phyloP scores from a whole-genome alignment of 2,888 invertebrate species.

The Pterostichus madidus region DNA sequence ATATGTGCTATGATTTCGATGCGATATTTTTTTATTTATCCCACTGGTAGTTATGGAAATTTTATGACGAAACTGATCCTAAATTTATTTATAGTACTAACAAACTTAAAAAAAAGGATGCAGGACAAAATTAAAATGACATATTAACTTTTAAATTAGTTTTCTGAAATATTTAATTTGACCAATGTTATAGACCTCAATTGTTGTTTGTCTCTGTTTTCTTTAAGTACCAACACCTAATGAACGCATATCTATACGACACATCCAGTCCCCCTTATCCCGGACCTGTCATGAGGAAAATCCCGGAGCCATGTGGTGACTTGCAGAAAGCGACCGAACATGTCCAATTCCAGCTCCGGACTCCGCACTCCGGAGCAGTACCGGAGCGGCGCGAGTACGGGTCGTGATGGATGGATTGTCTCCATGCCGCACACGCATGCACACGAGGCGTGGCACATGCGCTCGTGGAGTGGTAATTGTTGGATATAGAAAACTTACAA shows the following conservation, averaged over 20 bases:
- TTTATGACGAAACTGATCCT: too few relatives aligned
- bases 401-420: conserved; percentile 65
- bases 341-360: conserved; percentile 59
- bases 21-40: too few relatives aligned
- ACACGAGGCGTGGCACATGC: neutral
- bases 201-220: too few relatives aligned
- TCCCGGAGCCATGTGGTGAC: conserved; percentile 53
- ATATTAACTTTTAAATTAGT: too few relatives aligned
- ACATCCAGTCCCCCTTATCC: conserved; percentile 12
- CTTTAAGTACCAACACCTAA: neutral
- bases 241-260: neutral
- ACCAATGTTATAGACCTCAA: too few relatives aligned
- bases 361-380: neutral
- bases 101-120: too few relatives aligned
- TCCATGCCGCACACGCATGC: neutral
- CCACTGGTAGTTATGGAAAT: too few relatives aligned
- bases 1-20: too few relatives aligned
- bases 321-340: conserved; percentile 63
- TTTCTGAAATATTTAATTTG: too few relatives aligned
- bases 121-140: too few relatives aligned
- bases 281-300: conserved; percentile 31
- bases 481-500: too few relatives aligned
- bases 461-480: neutral
- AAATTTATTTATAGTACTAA: too few relatives aligned
- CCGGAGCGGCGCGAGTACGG: conserved; percentile 12